Evolutionary conservation across 1,140 invertebrate species (phyloP).

Genomic region (Geopemphigus sp.): DNA sequence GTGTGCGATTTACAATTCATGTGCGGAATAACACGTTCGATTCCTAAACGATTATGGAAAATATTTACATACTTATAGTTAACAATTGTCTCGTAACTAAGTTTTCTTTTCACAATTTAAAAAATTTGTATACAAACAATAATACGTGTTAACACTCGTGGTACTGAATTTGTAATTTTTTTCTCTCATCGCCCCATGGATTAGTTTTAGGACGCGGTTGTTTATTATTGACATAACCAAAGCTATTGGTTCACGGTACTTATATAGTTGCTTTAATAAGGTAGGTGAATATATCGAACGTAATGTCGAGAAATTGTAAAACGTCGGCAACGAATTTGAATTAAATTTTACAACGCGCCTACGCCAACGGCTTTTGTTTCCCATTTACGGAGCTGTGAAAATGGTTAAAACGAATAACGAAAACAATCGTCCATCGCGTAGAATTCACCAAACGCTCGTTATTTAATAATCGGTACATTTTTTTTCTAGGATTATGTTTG

Average conservation of each 20-base stretch:
- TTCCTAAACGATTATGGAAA: no score
- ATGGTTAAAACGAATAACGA: not conserved
- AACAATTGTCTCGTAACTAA: no score
- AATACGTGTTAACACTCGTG: no score
- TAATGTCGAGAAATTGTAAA: not conserved
- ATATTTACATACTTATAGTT: no score
- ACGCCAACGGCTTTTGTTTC: not conserved
- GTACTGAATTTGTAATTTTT: no score
- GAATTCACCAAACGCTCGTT: no score
- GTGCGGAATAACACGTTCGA: no score
- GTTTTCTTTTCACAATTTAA: no score
- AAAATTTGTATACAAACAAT: no score
- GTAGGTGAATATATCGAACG: not conserved
- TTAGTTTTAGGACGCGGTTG: not conserved
- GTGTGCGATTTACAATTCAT: no score
- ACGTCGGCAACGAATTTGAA: not conserved
- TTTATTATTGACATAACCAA: not conserved
- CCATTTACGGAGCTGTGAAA: not conserved
- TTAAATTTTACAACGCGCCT: not conserved
- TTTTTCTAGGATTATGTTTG: constrained; percentile 2
- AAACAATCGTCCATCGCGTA: not conserved
- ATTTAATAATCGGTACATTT: not conserved
- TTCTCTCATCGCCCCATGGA: not conserved
- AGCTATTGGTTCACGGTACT: no score
- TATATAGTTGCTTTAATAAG: not conserved